Evolutionary conservation across 92 coral and sea anemone genomes (phyloP), one percentile per base, ranked within the genome.

Genomic region (Pocillopora grandis): DNA sequence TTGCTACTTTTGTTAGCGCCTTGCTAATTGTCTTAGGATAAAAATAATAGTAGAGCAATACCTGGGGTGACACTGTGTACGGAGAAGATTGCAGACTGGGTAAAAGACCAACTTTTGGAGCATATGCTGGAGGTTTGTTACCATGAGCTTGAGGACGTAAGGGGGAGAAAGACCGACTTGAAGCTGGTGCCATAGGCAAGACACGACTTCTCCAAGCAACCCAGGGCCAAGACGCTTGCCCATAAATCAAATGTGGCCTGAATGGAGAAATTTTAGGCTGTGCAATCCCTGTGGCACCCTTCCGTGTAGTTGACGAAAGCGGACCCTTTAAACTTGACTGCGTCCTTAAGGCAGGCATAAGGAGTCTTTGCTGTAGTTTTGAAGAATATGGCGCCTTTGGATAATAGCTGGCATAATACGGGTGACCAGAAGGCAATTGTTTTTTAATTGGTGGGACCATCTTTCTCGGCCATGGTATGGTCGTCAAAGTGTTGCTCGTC

Each of bases 221-320:
- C 86, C 86, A 83, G 1, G 86, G 86, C 86, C 86, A 83, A 36
- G 86, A 63, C 14, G 52, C 12, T 36, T 83, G 80, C 15, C 86
- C 80, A 75, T 52, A 73, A 17, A 83, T 63, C 27, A 58, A 74
- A 56, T 73, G 72, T 31, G 80, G 80, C 2, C 74, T 83, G 27
- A 83, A 83, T 21, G 85, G 80, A 5, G 75, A 33, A 21, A 75
- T 60, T 57, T 71, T 62, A 20, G 12, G 52, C 20, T 66, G 80
- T 52, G 82, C 62, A 27, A n/a, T 68, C 7, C 82, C 66, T 21
- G 82, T 59, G 36, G 62, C 81, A 12, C 35, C 18, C 23, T 21
- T 67, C 62, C 23, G 84, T 37, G 62, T 31, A 57, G 10, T 16
- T 14, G 58, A 71, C 17, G 79, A 65, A 13, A 76, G 67, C 16